These are phyloP conservation scores for Pseudomyrmex flavicornis DNA, from an alignment of 1,140 invertebrate genomes.

Conservation along the genomic window DNA sequence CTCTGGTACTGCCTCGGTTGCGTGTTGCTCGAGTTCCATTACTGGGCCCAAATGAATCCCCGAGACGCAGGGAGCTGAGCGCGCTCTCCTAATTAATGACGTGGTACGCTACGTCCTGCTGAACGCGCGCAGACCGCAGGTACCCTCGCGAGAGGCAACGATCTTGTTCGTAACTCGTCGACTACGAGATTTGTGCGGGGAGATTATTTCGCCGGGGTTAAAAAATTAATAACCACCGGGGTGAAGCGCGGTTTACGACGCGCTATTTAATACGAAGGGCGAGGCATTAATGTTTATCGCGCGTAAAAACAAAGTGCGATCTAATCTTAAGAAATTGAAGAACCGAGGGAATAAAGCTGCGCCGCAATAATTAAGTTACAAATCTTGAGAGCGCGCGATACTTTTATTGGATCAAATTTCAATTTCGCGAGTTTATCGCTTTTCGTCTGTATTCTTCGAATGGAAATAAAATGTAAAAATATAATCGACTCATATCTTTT, in stretches of 20 bases:
- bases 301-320: conserved; percentile 45
- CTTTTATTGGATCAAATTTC: not conserved
- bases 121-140: conserved; percentile 40
- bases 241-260: conserved; percentile 43
- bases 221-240: conserved; percentile 55
- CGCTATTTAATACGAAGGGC: conserved; percentile 43
- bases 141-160: conserved; percentile 36
- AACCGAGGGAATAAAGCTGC: not conserved
- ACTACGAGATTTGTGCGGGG: conserved; percentile 50
- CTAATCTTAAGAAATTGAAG: conserved; percentile 34
- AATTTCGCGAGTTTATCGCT: not conserved
- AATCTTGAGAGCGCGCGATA: not conserved
- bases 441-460: too few relatives aligned
- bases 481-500: too few relatives aligned
- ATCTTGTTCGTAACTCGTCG: conserved; percentile 66
- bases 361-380: conserved; percentile 29
- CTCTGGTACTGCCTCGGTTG: conserved; percentile 48
- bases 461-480: too few relatives aligned
- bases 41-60: conserved; percentile 74
- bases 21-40: conserved; percentile 77
- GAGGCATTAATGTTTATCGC: conserved; percentile 44
- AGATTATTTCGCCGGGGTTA: conserved; percentile 38
- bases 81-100: conserved; percentile 77
- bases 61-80: conserved; percentile 61
- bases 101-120: conserved; percentile 65